Base-by-base conservation (phyloP, 2,888 invertebrate genomes). In the Ennomos quercinarius region DNA sequence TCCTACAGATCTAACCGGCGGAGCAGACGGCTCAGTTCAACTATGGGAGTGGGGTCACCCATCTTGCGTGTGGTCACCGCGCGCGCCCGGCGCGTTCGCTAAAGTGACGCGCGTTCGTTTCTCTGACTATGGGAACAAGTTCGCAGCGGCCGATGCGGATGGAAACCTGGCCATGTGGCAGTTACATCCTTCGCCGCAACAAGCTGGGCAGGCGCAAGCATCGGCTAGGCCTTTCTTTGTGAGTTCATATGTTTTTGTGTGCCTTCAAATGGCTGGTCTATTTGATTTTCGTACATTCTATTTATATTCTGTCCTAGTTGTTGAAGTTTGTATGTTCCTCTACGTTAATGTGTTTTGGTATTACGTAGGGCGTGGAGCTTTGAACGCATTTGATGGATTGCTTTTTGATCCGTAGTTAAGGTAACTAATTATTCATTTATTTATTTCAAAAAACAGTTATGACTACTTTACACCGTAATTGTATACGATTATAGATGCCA, bases 1-100 rank as follows among this genome's bases (percentile, higher is more conserved):
- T 1, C 27, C 27, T 6, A 4, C 76, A 97, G 97, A 99, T 91
- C 90, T 99, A 73, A 98, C 98, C 43, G 99, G 99, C 56, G 97
- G 98, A 10, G 98, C 98, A 81, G 99, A 99, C 91, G 99, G 99
- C 9, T 98, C 98, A 0, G 98, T 99, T 0, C 96, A 97, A 71
- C 94, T 99, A 66, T 98, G 99, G 99, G 99, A 99, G 91, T 99
- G 99, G 99, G 98, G 98, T 8, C 99, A 99, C 87, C 95, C 96
- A 49, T 96, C 97, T 63, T 96, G 97, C 41, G 97, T 99, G 10
- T 97, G 98, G 77, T 96, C 96, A 17, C 98, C 98, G 1, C 94
- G 99, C 40, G 96, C 97, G n/a, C 95, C 98, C 0, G 99, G 99
- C 37, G 98, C 99, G 6, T 98, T 97, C 87, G 98, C 98, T 37